phyloP scores from a whole-genome alignment of 23 tunicate species.

The Pegea sp. region DNA sequence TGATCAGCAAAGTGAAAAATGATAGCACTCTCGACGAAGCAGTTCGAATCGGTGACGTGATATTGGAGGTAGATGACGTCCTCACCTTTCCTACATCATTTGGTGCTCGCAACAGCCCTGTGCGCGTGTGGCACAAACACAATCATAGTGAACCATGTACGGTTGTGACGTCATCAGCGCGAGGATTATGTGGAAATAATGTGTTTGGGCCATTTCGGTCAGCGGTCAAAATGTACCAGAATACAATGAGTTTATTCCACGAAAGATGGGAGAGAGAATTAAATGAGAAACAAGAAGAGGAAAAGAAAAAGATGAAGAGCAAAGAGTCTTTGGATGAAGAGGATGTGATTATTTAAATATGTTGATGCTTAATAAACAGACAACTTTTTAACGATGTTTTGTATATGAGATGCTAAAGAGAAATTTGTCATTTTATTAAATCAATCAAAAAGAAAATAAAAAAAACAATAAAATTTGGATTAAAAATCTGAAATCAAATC shows the following conservation, averaged over 20 bases:
- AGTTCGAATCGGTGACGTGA: slow-evolving; percentile 43
- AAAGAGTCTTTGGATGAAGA: too few relatives aligned
- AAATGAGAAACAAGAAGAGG: too few relatives aligned
- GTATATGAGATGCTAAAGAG: too few relatives aligned
- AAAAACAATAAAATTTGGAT: too few relatives aligned
- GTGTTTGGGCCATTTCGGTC: slow-evolving; percentile 32
- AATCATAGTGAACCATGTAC: slow-evolving; percentile 30
- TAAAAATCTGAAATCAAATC: slow-evolving; percentile 7
- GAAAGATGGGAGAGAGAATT: slow-evolving; percentile 18
- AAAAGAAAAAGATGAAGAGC: too few relatives aligned
- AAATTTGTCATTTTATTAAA: too few relatives aligned
- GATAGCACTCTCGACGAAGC: slow-evolving; percentile 52
- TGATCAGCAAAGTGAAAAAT: slow-evolving; percentile 23
- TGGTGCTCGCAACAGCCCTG: slow-evolving; percentile 31
- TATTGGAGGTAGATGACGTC: slow-evolving; percentile 53
- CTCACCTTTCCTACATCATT: slow-evolving; percentile 27
- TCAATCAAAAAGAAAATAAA: too few relatives aligned
- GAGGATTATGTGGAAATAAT: slow-evolving; percentile 22
- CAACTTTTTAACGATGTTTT: too few relatives aligned
- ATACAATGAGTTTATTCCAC: slow-evolving; percentile 32
- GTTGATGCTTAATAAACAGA: too few relatives aligned
- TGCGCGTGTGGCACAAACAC: slow-evolving; percentile 51
- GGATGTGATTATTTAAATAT: too few relatives aligned
- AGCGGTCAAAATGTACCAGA: slow-evolving; percentile 22
- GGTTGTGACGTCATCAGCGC: slow-evolving; percentile 33